Percentiles rank a stretch among this genome's conserved stretches.
Evolutionary conservation across 2,888 invertebrate genomes (phyloP).

Genomic region (Xestia rhomboidea): DNA sequence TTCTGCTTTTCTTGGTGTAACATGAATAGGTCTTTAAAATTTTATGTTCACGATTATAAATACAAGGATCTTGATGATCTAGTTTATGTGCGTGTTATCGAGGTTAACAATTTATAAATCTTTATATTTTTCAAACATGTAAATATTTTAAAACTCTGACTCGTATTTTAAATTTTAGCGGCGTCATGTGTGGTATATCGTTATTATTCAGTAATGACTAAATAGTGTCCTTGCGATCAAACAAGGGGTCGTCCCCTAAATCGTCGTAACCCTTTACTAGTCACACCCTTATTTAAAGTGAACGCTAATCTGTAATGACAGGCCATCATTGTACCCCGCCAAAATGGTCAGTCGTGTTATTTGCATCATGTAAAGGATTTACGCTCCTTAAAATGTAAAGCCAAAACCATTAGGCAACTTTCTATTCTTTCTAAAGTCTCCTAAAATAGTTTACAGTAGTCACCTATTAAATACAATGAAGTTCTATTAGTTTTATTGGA

Average conservation of each 20-base stretch:
- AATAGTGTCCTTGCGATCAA: conserved; percentile 75
- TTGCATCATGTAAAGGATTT: conserved; percentile 53
- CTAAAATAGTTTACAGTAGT: conserved; percentile 64
- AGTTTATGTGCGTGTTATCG: not conserved
- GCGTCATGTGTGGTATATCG: conserved; percentile 55
- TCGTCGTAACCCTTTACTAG: conserved; percentile 84
- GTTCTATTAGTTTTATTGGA: conserved; percentile 85
- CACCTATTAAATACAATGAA: conserved; percentile 76
- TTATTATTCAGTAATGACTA: conserved; percentile 71
- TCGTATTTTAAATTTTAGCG: conserved; percentile 28
- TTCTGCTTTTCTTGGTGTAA: not conserved
- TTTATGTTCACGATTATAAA: not conserved
- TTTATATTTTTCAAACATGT: not conserved
- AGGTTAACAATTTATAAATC: not conserved
- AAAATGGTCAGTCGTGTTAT: conserved; percentile 56
- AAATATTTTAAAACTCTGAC: conserved; percentile 6
- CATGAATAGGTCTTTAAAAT: not conserved
- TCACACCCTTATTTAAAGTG: conserved; percentile 82
- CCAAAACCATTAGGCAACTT: conserved; percentile 23
- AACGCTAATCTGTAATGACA: conserved; percentile 77
- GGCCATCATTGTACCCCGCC: conserved; percentile 62
- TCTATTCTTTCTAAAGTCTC: conserved; percentile 58
- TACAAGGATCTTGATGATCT: not conserved
- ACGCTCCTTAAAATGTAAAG: conserved; percentile 26
- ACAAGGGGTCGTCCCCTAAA: conserved; percentile 82